phyloP scores from a whole-genome alignment of 1,140 invertebrate species.

The Zaprionus taronus region DNA sequence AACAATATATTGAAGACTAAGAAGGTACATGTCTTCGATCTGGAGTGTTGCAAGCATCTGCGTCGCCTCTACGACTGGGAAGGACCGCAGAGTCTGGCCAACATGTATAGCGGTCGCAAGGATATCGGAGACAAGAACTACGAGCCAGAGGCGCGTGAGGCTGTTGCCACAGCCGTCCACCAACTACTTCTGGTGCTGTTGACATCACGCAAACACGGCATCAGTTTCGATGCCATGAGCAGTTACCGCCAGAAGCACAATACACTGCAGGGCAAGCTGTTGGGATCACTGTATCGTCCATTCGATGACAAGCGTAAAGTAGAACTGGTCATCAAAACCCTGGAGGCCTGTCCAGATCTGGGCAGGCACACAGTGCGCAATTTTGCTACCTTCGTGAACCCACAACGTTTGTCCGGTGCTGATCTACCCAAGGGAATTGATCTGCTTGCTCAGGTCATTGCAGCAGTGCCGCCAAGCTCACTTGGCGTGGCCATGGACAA shows the following conservation, averaged over 20 bases:
- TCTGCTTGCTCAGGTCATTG: constrained; percentile 64
- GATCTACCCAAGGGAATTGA: constrained; percentile 40
- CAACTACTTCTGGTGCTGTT: constrained; percentile 88
- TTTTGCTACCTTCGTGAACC: constrained; percentile 52
- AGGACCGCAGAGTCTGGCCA: constrained; percentile 85
- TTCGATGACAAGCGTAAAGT: constrained; percentile 86
- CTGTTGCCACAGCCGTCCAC: constrained; percentile 86
- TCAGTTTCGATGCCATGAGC: constrained; percentile 84
- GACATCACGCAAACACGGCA: constrained; percentile 89
- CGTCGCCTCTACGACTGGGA: constrained; percentile 91
- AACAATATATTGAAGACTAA: constrained; percentile 88
- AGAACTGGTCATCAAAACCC: constrained; percentile 88
- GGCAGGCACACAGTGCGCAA: constrained; percentile 87
- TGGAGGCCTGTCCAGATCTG: constrained; percentile 90
- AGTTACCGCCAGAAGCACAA: constrained; percentile 74
- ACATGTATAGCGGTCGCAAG: constrained; percentile 32
- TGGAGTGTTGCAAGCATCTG: constrained; percentile 87
- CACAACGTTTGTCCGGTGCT: constrained; percentile 4
- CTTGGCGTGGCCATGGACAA: constrained; percentile 74
- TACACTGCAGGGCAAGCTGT: constrained; percentile 65
- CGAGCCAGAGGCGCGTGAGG: constrained; percentile 85
- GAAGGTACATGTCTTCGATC: constrained; percentile 90
- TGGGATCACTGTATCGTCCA: constrained; percentile 57
- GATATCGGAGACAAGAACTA: constrained; percentile 35
- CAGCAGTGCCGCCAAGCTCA: constrained; percentile 66